These are phyloP conservation scores for Crenichthys baileyi DNA, from an alignment of 2,797 vertebrate species.

Conservation along the genomic window DNA sequence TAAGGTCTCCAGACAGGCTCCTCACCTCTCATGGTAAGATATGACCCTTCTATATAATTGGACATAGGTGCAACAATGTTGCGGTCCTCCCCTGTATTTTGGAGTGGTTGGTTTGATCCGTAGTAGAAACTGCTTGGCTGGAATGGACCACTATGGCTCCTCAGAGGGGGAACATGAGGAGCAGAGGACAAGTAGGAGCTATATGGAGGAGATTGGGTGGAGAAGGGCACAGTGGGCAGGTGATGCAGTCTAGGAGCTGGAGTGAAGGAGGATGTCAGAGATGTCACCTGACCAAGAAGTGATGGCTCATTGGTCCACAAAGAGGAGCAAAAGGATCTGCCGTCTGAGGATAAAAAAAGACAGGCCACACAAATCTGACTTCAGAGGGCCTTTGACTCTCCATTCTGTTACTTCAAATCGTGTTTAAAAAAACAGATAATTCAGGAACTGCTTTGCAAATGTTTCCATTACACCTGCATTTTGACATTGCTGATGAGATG, in stretches of 20 bases:
- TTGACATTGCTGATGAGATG: neutral
- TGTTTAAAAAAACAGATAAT: neutral
- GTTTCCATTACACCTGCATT: neutral
- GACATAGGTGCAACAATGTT: constrained; percentile 29
- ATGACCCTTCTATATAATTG: constrained; percentile 66
- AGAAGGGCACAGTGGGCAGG: constrained; percentile 50
- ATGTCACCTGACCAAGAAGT: constrained; percentile 65
- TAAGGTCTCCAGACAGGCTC: constrained; percentile 78
- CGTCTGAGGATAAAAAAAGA: constrained; percentile 44
- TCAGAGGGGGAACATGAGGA: constrained; percentile 22
- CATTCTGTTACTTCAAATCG: neutral
- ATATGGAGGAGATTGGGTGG: constrained; percentile 46
- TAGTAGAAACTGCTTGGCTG: constrained; percentile 56
- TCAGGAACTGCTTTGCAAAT: neutral
- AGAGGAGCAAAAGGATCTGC: constrained; percentile 56
- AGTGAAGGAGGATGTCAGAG: constrained; percentile 53
- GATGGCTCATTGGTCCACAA: constrained; percentile 67
- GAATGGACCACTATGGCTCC: constrained; percentile 57
- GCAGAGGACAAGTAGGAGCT: constrained; percentile 55
- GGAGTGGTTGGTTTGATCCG: constrained; percentile 56
- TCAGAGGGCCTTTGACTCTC: neutral
- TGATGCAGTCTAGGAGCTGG: constrained; percentile 68
- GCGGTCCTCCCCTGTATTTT: constrained; percentile 59
- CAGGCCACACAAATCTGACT: neutral
- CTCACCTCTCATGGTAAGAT: constrained; percentile 66